A percentile compares a stretch with the other conserved stretches of the same genome.
phyloP scores from a whole-genome alignment of 1,140 invertebrate genomes.

The Bombus turneri region DNA sequence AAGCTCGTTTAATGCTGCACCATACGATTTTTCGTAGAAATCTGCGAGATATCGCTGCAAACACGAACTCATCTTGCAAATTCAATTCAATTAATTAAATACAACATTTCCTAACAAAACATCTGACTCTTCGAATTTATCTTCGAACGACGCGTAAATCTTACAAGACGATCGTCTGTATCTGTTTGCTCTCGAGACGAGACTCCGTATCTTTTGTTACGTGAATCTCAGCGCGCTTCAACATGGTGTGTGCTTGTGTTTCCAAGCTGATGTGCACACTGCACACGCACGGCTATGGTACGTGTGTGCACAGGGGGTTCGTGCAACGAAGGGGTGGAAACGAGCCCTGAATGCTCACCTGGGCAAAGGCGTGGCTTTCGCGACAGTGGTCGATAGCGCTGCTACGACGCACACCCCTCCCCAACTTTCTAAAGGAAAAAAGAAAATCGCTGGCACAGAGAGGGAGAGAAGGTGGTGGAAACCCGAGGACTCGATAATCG shows the following conservation, averaged over 20 bases:
- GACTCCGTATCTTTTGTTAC: too few species aligned
- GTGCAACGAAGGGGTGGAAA: constrained; percentile 57
- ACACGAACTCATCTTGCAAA: neutral
- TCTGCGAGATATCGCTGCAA: neutral
- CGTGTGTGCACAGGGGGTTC: neutral
- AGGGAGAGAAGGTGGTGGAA: constrained; percentile 33
- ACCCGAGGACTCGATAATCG: constrained; percentile 62
- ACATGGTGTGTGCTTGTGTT: neutral
- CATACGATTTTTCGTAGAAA: neutral
- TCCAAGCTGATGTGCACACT: neutral
- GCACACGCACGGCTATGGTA: neutral
- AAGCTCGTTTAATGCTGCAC: neutral
- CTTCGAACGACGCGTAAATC: neutral
- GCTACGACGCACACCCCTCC: constrained; percentile 64
- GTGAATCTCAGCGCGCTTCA: neutral
- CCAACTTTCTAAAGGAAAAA: neutral
- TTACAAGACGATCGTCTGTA: neutral
- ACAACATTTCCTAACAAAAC: too few species aligned
- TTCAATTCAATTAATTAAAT: too few species aligned
- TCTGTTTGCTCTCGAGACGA: neutral
- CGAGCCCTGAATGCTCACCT: constrained; percentile 66
- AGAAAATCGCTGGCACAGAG: neutral
- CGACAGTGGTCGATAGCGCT: constrained; percentile 73
- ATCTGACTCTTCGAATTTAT: too few species aligned
- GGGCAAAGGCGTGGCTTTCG: constrained; percentile 74